Conservation (phyloP, 2,888 invertebrate species). For the Drosophila lacicola region DNA sequence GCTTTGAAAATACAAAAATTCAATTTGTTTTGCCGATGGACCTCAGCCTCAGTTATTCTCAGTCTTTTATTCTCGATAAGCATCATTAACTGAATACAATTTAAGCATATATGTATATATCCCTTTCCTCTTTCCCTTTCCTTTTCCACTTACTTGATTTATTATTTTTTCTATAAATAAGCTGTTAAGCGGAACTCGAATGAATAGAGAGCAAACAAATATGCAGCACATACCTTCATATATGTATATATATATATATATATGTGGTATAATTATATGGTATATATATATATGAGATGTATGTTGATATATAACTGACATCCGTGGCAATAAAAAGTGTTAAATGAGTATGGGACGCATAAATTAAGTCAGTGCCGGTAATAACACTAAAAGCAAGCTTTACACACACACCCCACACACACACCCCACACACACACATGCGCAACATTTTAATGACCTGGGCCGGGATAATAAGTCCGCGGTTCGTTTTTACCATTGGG, state of each 20-base stretch:
- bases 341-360: slow-evolving; percentile 42
- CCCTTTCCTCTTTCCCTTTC: not conserved
- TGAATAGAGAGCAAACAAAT: slow-evolving; percentile 6
- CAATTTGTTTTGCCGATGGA: too few relatives aligned
- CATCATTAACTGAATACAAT: too few relatives aligned
- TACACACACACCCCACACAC: slow-evolving; percentile 16
- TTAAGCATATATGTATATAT: not conserved
- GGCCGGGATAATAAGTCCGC: slow-evolving; percentile 22
- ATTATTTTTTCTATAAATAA: slow-evolving; percentile 18
- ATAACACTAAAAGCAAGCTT: slow-evolving; percentile 52
- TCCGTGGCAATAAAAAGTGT: slow-evolving; percentile 45
- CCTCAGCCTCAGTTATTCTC: too few relatives aligned
- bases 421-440: slow-evolving; percentile 3
- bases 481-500: slow-evolving; percentile 10
- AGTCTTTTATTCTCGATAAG: too few relatives aligned
- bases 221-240: not conserved
- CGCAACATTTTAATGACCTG: slow-evolving; percentile 61
- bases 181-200: not conserved
- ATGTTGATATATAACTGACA: slow-evolving; percentile 18
- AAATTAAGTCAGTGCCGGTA: slow-evolving; percentile 63
- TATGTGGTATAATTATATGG: not conserved
- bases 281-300: not conserved
- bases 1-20: too few relatives aligned
- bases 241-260: not conserved
- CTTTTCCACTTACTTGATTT: slow-evolving; percentile 4